Evolutionary conservation across 2,113 vertebrate genomes (phyloP), one percentile per base, ranked within the genome.

Genomic region (Serinus canaria): DNA sequence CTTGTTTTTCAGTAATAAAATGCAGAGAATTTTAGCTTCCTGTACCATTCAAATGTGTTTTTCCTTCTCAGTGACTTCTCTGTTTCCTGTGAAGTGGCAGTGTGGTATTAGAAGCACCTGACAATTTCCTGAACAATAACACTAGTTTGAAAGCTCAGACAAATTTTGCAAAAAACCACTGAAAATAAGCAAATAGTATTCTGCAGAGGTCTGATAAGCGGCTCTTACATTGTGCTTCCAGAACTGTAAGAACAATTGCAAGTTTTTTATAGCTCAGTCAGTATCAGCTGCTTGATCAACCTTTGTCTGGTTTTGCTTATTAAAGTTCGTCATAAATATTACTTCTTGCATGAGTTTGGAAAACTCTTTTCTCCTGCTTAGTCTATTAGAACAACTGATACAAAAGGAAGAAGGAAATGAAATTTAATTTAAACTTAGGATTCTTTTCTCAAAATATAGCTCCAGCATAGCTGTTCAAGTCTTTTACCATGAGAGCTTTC

Each of bases 11-110:
- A 64, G 47, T 79, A 81, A 81, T 85, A 55, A 87, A 62, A 67
- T 62, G 62, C 76, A 73, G 50, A 68, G 37, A 90, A 66, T 90
- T 23, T 83, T 91, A 75, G 30, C 78, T 97, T 98, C 96, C 95
- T 96, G 93, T 95, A 52, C 69, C 39, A 87, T 81, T 74, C 8
- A 15, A 83, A 82, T 85, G 37, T 94, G 70, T 69, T 96, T 96
- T 96, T 85, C 72, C 89, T 91, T 94, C 77, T 94, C 2, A 1
- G 52, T 82, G 90, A 79, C 87, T 59, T 97, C 58, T 92, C n/a
- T 60, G 74, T 95, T 98, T 98, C 95, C 92, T 97, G 95, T 96
- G 52, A 95, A 89, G 76, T 87, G 70, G 52, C 58, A 78, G 53
- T 88, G 68, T 92, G 91, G 33, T 85, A 64, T 79, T 96, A 89